Evolutionary conservation across 2,888 invertebrate genomes (phyloP).

Genomic region (Chamaedrilus cognettii): DNA sequence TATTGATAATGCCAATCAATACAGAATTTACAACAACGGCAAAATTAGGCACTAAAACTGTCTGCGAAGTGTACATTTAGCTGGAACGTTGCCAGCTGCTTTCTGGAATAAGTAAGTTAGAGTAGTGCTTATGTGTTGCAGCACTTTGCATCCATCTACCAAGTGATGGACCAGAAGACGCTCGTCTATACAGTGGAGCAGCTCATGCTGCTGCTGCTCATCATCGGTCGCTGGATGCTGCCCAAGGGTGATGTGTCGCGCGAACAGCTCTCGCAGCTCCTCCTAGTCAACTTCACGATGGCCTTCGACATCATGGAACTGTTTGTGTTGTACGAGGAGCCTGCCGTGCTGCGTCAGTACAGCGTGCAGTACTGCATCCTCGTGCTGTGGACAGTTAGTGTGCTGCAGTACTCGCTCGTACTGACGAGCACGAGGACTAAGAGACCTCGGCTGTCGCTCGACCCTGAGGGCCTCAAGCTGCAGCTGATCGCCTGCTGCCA

Average conservation of each 20-base stretch:
- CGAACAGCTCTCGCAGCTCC: constrained; percentile 58
- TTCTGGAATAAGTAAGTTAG: too few species aligned
- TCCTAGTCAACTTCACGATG: constrained; percentile 59
- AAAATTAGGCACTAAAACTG: too few species aligned
- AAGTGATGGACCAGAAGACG: constrained; percentile 39
- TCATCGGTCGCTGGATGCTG: constrained; percentile 51
- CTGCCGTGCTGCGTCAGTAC: constrained; percentile 44
- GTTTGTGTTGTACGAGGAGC: constrained; percentile 47
- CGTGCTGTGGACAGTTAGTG: constrained; percentile 53
- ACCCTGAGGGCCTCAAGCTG: constrained; percentile 4
- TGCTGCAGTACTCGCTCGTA: constrained; percentile 56
- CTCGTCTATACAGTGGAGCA: constrained; percentile 49
- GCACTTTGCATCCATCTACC: constrained; percentile 37
- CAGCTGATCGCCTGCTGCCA: constrained; percentile 29
- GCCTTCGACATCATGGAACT: constrained; percentile 54
- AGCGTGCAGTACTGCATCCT: constrained; percentile 59
- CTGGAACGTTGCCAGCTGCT: too few species aligned
- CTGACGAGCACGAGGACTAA: constrained; percentile 51
- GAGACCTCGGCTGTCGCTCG: constrained; percentile 37
- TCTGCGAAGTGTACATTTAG: too few species aligned
- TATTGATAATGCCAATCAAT: too few species aligned
- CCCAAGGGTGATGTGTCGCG: constrained; percentile 52
- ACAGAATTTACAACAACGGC: too few species aligned
- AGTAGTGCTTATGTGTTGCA: constrained; percentile 25
- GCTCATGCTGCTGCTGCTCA: constrained; percentile 46